Evolutionary conservation across 2,797 vertebrate species (phyloP), one percentile per base, ranked within the genome.

Genomic region (Stomatorhinus walkeri): DNA sequence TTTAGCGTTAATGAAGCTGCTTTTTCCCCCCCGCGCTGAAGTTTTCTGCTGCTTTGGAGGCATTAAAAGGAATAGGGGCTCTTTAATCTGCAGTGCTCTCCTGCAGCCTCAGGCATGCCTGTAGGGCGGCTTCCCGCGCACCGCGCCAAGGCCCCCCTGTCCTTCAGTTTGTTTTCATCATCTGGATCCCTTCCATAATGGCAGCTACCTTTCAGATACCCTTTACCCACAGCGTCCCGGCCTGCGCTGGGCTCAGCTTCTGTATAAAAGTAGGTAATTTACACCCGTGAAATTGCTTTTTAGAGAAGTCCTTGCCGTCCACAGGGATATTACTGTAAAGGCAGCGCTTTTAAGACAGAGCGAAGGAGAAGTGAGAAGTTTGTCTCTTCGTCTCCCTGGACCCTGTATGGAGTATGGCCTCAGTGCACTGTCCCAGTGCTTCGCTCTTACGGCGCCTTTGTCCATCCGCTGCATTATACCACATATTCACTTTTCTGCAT

Each of bases 61-160:
- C 96, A 96, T 97, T 96, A 97, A 97, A 97, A 97, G 96, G 96
- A 97, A 97, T 97, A 97, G 95, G 94, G 95, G 92, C 95, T 95
- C 96, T 97, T 97, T 97, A 97, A 97, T 97, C 96, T 97, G 95
- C 91, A 92, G 95, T 95, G 96, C 95, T 96, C 94, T 96, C 95
- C 96, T 96, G 95, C 95, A 94, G 96, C 96, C 96, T 95, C 96
- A 94, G 96, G 96, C 96, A 95, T 96, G 94, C 96, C 97, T 96
- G 96, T 95, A 97, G 96, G 92, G 92, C 3, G 89, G 90, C 88
- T 90, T 91, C 89, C 90, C 91, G 88, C 91, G 88, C 91, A 36
- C 79, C 68, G 36, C 14, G 40, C 48, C 83, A 32, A 85, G 72
- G 90, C 89, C 90, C 90, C 61, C 89, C 91, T 91, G 93, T 94